phyloP scores from a whole-genome alignment of 2,113 vertebrate genomes.

The Anser cygnoides region DNA sequence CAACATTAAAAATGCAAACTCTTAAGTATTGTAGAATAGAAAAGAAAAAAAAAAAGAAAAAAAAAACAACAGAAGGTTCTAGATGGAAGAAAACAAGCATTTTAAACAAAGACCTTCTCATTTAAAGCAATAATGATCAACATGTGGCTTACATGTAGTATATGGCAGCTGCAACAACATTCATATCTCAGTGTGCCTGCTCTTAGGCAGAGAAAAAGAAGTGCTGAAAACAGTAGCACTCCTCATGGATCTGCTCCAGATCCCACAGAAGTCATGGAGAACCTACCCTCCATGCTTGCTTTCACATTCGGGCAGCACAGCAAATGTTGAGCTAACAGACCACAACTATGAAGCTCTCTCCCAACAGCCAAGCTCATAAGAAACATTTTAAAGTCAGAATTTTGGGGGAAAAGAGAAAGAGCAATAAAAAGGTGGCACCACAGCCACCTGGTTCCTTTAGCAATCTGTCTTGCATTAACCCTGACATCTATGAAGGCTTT shows the following conservation, averaged over 20 bases:
- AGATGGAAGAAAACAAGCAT: background rate
- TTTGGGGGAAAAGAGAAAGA: background rate
- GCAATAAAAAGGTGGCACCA: background rate
- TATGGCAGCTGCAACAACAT: constrained; percentile 56
- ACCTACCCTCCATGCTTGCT: constrained; percentile 30
- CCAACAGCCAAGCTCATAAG: background rate
- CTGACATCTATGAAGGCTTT: background rate
- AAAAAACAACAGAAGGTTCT: background rate
- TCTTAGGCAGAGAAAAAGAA: constrained; percentile 39
- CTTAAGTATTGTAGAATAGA: background rate
- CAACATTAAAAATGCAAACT: background rate
- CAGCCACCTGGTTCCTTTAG: background rate
- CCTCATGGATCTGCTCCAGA: constrained; percentile 58
- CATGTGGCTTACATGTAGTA: constrained; percentile 18
- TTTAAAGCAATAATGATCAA: constrained; percentile 44
- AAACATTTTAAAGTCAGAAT: background rate
- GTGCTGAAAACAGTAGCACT: constrained; percentile 65
- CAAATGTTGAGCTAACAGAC: constrained; percentile 36
- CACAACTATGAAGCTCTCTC: constrained; percentile 21
- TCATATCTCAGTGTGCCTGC: constrained; percentile 42
- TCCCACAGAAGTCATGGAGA: constrained; percentile 43
- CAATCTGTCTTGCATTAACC: background rate
- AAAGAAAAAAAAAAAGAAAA: background rate
- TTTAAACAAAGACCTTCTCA: background rate
- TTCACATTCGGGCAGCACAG: constrained; percentile 25